Base-by-base conservation (phyloP, 2,113 vertebrate species). In the Pygoscelis adeliae region DNA sequence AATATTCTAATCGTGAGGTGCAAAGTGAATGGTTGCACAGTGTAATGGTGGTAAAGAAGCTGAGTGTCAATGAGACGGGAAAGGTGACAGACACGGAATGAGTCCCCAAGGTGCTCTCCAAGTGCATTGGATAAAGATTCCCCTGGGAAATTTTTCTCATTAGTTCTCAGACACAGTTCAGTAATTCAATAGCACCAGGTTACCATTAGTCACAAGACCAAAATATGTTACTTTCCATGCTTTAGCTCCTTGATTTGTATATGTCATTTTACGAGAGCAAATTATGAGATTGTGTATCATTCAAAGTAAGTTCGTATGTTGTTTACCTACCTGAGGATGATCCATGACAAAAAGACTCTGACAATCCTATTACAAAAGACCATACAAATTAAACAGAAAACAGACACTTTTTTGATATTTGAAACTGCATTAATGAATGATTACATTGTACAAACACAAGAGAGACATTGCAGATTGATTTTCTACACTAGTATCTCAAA, bases 91-190 rank as follows among this genome's bases (percentile, higher is more conserved):
- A 99, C 99, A 98, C 87, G 20, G 98, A 99, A 98, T 92, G 96
- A 98, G 98, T 99, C 99, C 99, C 99, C 83, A 98, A 99, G 99
- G 99, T 99, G 98, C 98, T 99, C 98, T 99, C 98, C 89, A 97
- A 99, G 98, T 98, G 99, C 98, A 98, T 98, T 98, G 99, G 99
- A 99, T 99, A 99, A 99, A 99, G 98, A 99, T 99, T 99, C 99
- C 98, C 98, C 78, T 97, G 99, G 98, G 99, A 99, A 98, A 99
- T 98, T 98, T 98, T 99, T 99, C 99, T 99, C 99, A 99, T 99
- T 99, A 99, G 99, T 99, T 99, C 98, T 99, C 98, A 99, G 99
- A 99, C 98, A 99, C 99, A 99, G 99, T 99, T 99, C 98, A 98
- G 99, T 99, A 99, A 99, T 99, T 99, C 99, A 98, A 98, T 98